A percentile compares a stretch with the other conserved stretches of the same genome.
Conservation (phyloP, 2,113 vertebrate species). For the Bubo bubo region DNA sequence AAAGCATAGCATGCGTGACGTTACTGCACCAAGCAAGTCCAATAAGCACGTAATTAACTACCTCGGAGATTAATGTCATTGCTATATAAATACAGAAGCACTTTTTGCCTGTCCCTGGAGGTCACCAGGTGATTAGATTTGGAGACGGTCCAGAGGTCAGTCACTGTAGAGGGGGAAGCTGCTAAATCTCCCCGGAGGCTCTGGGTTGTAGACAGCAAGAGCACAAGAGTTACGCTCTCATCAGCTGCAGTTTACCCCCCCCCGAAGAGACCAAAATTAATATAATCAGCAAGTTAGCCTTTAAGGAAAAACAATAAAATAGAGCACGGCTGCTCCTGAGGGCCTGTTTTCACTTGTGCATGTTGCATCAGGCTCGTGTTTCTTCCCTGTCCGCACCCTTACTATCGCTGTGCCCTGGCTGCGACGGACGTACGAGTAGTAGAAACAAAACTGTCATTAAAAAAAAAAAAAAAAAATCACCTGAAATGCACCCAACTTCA, state of each 20-base stretch:
- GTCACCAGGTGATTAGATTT: not conserved
- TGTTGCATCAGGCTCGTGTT: not conserved
- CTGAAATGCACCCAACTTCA: not conserved
- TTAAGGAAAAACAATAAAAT: not conserved
- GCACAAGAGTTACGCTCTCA: not conserved
- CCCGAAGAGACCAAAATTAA: not conserved
- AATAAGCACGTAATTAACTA: not conserved
- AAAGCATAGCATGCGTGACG: not conserved
- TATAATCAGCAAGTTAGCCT: not conserved
- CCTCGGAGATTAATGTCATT: not conserved
- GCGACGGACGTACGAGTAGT: accelerated
- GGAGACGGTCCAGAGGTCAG: not conserved
- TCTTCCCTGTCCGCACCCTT: not conserved
- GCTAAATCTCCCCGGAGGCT: not conserved
- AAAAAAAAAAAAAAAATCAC: not conserved
- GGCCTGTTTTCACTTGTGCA: not conserved
- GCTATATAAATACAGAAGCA: not conserved
- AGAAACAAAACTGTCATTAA: not conserved
- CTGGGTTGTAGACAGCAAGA: not conserved
- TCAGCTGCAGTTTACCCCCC: not conserved
- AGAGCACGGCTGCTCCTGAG: not conserved
- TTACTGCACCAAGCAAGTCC: not conserved
- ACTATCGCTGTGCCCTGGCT: not conserved
- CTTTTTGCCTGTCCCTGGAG: not conserved
- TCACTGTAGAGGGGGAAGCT: not conserved